Evolutionary conservation across 2,888 invertebrate genomes (phyloP), one percentile per base, ranked within the genome.

Genomic region (Didymodactylos carnosus): DNA sequence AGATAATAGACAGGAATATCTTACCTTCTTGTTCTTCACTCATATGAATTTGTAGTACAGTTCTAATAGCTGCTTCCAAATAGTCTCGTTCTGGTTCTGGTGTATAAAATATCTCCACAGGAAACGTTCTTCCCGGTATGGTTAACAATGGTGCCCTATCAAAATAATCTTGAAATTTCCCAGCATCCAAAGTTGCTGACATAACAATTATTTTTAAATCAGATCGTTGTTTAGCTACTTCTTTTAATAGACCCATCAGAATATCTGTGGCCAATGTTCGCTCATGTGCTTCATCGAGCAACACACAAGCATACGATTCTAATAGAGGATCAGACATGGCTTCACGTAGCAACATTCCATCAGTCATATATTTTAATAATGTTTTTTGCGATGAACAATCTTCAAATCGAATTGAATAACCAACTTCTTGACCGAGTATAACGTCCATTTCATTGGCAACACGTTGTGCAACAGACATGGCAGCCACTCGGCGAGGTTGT

Each of bases 391-490:
- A 92, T 3, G 95, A 94, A 81, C 97, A 97, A 85, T 98, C 97
- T 84, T 98, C 98, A 81, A 98, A 98, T 87, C 98, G 91, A 81
- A 98, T 98, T 81, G 93, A 91, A 82, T 94, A 94, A 76, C 94
- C 94, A 29, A 94, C 93, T 85, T 94, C 91, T 80, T 91, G 89
- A 0, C 89, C 89, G 10, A 99, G 84, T 8, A 88, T 89, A 0
- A 97, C 95, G 82, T 98, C 98, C 95, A 99, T 95, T 85, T 99
- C 98, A 81, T 98, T 97, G 0, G 97, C 93, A 0, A 98, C 98
- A 82, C 98, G 87, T 81, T 95, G 94, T 0, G 98, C 97, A 0
- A 99, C 98, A 0, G 94, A 94, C 97, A 99, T 99, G 11, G 98
- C 98, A 0, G 98, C 98, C 73, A 99, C 98, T 86, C 98, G 86